A percentile compares a stretch with the other conserved stretches of the same genome.
These are phyloP conservation scores for Mastomys natalensis DNA, from an alignment of 2,113 vertebrate species.

Conservation along the genomic window DNA sequence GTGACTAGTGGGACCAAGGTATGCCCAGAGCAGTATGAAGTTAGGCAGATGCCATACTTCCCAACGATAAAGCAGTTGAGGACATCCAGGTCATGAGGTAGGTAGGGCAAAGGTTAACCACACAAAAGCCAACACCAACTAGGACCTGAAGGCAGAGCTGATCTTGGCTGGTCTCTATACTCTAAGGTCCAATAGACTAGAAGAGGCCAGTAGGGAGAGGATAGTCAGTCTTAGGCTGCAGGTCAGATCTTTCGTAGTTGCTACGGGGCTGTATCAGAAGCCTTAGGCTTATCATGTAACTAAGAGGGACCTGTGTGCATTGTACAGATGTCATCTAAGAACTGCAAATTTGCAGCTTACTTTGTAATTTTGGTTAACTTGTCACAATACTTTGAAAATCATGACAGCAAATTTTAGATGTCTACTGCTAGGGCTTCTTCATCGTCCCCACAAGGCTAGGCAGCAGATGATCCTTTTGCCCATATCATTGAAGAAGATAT, in stretches of 20 bases:
- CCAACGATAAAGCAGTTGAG: background rate
- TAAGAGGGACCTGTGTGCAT: accelerated
- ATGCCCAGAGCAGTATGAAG: background rate
- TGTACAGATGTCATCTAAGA: background rate
- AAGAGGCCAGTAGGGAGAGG: background rate
- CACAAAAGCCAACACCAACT: background rate
- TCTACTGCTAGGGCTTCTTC: background rate
- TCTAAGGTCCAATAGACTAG: background rate
- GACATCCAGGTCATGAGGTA: background rate
- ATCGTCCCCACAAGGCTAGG: background rate
- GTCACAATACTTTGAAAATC: background rate
- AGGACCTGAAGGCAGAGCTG: background rate
- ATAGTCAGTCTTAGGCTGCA: background rate
- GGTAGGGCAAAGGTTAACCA: background rate
- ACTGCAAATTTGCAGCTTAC: background rate
- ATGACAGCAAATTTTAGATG: background rate
- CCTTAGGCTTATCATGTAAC: background rate
- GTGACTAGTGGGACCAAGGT: accelerated
- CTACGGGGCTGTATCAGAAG: accelerated
- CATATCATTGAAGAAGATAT: background rate
- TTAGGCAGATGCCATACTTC: accelerated
- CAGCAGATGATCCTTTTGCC: background rate
- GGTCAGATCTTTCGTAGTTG: background rate
- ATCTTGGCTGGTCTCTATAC: background rate
- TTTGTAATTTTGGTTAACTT: background rate